Conservation (phyloP, 2,797 vertebrate species). For the Acrocephalus scirpaceus region DNA sequence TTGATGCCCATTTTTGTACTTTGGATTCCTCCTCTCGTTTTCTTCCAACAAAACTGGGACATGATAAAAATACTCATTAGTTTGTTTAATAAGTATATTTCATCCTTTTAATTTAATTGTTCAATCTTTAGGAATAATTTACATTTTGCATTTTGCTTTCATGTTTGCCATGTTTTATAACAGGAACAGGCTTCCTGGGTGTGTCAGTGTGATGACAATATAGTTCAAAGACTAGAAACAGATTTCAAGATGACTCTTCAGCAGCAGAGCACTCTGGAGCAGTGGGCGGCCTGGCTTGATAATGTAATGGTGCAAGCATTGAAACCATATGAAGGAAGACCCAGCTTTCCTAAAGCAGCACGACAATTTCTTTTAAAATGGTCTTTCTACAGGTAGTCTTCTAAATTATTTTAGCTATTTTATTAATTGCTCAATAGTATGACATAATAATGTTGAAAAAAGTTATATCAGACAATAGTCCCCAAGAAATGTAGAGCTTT, state of each 20-base stretch:
- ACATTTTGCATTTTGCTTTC: neutral
- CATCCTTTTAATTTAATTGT: neutral
- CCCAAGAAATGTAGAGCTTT: neutral
- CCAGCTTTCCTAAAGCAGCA: constrained; percentile 84
- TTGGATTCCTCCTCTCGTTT: neutral
- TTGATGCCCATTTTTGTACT: neutral
- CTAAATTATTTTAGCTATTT: neutral
- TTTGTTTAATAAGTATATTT: neutral
- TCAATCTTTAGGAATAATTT: neutral
- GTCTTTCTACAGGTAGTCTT: constrained; percentile 83
- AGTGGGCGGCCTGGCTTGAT: constrained; percentile 85
- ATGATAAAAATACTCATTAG: neutral
- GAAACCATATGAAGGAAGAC: constrained; percentile 84
- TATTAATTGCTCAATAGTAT: neutral
- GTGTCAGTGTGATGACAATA: constrained; percentile 84
- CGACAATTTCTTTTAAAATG: constrained; percentile 84
- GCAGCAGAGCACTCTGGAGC: constrained; percentile 85
- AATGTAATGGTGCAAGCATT: constrained; percentile 84
- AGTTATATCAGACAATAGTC: neutral
- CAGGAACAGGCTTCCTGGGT: constrained; percentile 87
- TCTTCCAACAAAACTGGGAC: neutral
- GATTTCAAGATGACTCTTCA: constrained; percentile 86
- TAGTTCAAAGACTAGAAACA: constrained; percentile 83
- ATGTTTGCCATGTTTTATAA: constrained; percentile 39
- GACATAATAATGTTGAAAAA: neutral